Evolutionary conservation across 2,888 invertebrate species (phyloP), one percentile per base, ranked within the genome.

Genomic region (Philopedon plagiatum): DNA sequence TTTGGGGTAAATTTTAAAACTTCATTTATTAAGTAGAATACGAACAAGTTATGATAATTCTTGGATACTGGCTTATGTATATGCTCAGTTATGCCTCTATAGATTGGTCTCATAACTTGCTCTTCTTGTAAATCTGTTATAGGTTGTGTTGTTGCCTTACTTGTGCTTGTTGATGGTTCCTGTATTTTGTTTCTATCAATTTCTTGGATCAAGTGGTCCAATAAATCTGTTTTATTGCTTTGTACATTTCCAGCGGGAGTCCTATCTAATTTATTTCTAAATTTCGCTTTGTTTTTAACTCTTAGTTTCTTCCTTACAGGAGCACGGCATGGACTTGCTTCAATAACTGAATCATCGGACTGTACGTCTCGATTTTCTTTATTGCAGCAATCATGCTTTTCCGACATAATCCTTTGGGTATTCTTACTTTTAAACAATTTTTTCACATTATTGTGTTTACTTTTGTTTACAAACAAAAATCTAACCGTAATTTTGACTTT

Each of bases 1-100:
- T 58, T 66, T 8, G 66, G 57, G 8, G 66, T 41, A 41, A 66
- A 66, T 34, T 32, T 19, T 26, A 66, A 34, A 9, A 58, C 15
- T 58, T 66, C 66, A 5, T 58, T 26, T 5, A 66, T 44, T 23
- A 49, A 18, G 26, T 66, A 66, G 19, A 58, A 66, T 8, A 66
- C 58, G 37, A 49, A 66, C 37, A 66, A 23, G 13, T 58, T 66
- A 21, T 66, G 37, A 32, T 18, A 19, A 39, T 63, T 63, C 49
- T 41, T 63, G 5, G 63, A 49, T 23, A 23, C 3, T 34, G 63
- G n/a, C 34, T 29, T 63, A 19, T 51, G 32, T 32, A 63, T 49
- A 0, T 34, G 49, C n/a, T 51, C 51, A 51, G 32, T 54, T 26
- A 54, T 32, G 5, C 51, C 51, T 9, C 29, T 29, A 26, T 32